Percentiles rank a stretch among this genome's conserved stretches.
Conservation (phyloP, 2,797 vertebrate genomes). For the Fistularia commersonii region DNA sequence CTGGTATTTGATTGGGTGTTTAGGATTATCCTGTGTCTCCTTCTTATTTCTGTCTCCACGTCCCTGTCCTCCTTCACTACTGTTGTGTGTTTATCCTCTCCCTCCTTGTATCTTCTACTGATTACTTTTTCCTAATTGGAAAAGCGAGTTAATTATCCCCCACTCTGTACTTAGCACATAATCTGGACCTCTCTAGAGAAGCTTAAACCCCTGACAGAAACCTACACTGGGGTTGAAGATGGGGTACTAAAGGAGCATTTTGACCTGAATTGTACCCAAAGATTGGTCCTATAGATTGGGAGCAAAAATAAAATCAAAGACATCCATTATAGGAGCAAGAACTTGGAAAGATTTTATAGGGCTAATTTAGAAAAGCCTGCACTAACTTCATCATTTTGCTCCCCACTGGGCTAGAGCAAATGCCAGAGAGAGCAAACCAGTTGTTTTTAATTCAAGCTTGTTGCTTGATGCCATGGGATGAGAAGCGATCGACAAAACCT, state of each 20-base stretch:
- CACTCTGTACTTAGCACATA: slow-evolving; percentile 66
- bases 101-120: slow-evolving; percentile 53
- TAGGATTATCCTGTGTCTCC: slow-evolving; percentile 22
- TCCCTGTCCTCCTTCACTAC: slow-evolving; percentile 33
- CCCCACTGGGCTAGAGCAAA: slow-evolving; percentile 11
- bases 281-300: slow-evolving; percentile 42
- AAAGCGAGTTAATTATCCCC: slow-evolving; percentile 76
- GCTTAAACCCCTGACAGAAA: slow-evolving; percentile 36
- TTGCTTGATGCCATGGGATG: background rate
- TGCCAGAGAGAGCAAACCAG: slow-evolving; percentile 5
- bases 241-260: slow-evolving; percentile 15
- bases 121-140: slow-evolving; percentile 74
- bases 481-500: slow-evolving; percentile 4
- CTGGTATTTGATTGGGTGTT: slow-evolving; percentile 16
- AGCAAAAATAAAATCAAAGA: slow-evolving; percentile 30
- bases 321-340: slow-evolving; percentile 43
- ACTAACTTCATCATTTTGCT: slow-evolving; percentile 22
- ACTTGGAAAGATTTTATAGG: slow-evolving; percentile 19
- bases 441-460: slow-evolving; percentile 16
- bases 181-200: slow-evolving; percentile 62
- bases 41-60: slow-evolving; percentile 39
- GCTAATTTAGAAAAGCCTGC: slow-evolving; percentile 38
- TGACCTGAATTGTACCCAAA: slow-evolving; percentile 26
- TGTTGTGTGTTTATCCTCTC: slow-evolving; percentile 61
- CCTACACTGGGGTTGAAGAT: slow-evolving; percentile 16